Percentiles rank a stretch among this genome's conserved stretches.
phyloP scores from a whole-genome alignment of 1,140 invertebrate genomes.

The Cherax destructor region DNA sequence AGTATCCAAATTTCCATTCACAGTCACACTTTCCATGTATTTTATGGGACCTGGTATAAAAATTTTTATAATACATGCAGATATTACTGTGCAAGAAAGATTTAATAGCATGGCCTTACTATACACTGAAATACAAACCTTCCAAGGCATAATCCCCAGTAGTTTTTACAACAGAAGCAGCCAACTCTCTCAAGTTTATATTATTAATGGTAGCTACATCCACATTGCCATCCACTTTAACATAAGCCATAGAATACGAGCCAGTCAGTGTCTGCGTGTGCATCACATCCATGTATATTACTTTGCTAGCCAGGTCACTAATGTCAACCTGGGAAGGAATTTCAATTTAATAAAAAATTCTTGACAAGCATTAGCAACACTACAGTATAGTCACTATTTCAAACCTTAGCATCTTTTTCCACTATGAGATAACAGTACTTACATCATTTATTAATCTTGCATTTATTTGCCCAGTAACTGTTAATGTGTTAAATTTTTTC shows the following conservation, averaged over 20 bases:
- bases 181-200: slow-evolving; percentile 19
- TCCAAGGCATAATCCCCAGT: slow-evolving; percentile 10
- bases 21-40: slow-evolving; percentile 10
- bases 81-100: too few relatives aligned
- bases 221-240: slow-evolving; percentile 23
- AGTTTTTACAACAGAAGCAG: slow-evolving; percentile 11
- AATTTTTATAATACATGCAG: neutral
- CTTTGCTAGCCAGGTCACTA: neutral
- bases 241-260: neutral
- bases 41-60: neutral
- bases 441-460: slow-evolving; percentile 16
- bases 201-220: slow-evolving; percentile 15
- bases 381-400: too few relatives aligned
- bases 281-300: slow-evolving; percentile 18
- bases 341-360: neutral
- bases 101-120: neutral
- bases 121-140: neutral
- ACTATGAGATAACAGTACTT: neutral
- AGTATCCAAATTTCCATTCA: neutral
- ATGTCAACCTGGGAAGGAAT: neutral
- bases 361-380: neutral
- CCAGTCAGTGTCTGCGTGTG: slow-evolving; percentile 9
- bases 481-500: neutral
- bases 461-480: neutral
- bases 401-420: too few relatives aligned